Percentiles rank a stretch among this genome's conserved stretches.
These are phyloP conservation scores for Pomatorhinus ruficollis DNA, from an alignment of 2,113 vertebrate species.

Conservation along the genomic window DNA sequence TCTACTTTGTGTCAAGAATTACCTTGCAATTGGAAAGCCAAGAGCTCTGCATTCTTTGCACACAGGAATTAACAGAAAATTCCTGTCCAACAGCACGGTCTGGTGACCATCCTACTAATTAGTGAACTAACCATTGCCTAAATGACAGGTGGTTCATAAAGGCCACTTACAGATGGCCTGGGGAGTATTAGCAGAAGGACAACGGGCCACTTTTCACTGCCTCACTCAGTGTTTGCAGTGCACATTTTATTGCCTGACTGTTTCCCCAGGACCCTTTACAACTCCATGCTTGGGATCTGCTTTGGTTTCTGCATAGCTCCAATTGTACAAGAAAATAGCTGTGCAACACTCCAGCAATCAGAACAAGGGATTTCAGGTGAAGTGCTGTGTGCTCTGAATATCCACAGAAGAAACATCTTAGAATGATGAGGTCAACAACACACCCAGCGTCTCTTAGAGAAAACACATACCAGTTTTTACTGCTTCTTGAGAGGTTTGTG, in stretches of 20 bases:
- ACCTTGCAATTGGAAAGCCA: background rate
- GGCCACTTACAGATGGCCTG: background rate
- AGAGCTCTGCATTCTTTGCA: background rate
- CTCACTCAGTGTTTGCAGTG: background rate
- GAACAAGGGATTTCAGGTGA: background rate
- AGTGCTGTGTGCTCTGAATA: slow-evolving; percentile 7
- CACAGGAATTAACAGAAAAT: background rate
- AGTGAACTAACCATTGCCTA: background rate
- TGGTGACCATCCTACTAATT: background rate
- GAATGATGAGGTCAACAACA: slow-evolving; percentile 51
- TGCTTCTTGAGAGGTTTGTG: slow-evolving; percentile 58
- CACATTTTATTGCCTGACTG: background rate
- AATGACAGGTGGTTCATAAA: background rate
- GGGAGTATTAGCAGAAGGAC: background rate
- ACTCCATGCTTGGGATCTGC: background rate
- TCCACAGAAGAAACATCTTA: background rate
- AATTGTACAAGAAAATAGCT: background rate
- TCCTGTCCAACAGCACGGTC: background rate
- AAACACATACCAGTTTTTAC: slow-evolving; percentile 30
- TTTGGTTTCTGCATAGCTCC: background rate
- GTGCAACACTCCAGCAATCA: slow-evolving; percentile 18
- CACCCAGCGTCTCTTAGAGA: slow-evolving; percentile 8
- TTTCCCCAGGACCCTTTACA: background rate
- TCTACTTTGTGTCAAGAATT: background rate
- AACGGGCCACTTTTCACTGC: background rate